Percentiles rank a stretch among this genome's conserved stretches.
Evolutionary conservation across 2,888 invertebrate genomes (phyloP).

Genomic region (Aphelenchoides bicaudatus): DNA sequence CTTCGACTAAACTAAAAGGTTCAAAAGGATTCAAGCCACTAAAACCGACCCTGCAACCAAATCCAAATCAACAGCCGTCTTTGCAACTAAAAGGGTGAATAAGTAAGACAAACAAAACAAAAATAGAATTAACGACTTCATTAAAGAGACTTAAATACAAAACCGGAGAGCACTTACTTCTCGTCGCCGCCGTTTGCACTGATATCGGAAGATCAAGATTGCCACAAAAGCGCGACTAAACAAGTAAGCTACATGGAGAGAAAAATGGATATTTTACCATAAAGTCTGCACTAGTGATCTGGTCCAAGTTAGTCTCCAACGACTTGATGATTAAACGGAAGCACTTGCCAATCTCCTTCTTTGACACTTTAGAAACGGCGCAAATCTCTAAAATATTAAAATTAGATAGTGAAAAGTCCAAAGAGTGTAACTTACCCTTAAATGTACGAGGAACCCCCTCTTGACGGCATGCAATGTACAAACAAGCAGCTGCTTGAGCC

Average conservation of each 20-base stretch:
- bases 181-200: conserved; percentile 74
- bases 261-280: conserved; percentile 72
- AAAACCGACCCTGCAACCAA: conserved; percentile 78
- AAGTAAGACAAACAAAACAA: no score
- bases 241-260: not conserved
- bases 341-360: conserved; percentile 96
- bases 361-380: conserved; percentile 88
- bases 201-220: conserved; percentile 73
- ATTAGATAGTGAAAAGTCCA: conserved; percentile 2
- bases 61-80: conserved; percentile 91
- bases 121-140: no score
- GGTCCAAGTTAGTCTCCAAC: conserved; percentile 89
- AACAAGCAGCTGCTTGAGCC: conserved; percentile 94
- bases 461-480: conserved; percentile 96
- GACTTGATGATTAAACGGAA: conserved; percentile 94
- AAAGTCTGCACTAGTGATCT: conserved; percentile 96
- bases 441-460: conserved; percentile 98
- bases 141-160: no score
- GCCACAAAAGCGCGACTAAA: conserved; percentile 77
- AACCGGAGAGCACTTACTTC: no score
- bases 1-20: conserved; percentile 68
- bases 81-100: no score
- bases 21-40: not conserved
- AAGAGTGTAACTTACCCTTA: conserved; percentile 64
- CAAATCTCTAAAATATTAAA: conserved; percentile 75